A percentile compares a stretch with the other conserved stretches of the same genome.
phyloP scores from a whole-genome alignment of 2,888 invertebrate species.

The Scotopteryx bipunctaria region DNA sequence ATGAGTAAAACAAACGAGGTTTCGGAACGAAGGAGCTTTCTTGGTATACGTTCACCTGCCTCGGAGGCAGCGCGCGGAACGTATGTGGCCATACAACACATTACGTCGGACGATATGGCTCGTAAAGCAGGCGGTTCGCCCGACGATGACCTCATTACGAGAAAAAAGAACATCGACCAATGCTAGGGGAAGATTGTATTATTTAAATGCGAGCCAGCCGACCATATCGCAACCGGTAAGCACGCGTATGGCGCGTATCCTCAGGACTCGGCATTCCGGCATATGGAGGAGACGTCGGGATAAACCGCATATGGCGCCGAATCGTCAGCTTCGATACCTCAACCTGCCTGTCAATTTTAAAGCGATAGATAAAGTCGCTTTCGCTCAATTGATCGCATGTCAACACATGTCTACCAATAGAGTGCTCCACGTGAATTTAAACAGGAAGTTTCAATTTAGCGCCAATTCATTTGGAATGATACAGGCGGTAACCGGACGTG shows the following conservation, averaged over 20 bases:
- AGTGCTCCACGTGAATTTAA: slow-evolving; percentile 72
- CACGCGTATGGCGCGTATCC: slow-evolving; percentile 48
- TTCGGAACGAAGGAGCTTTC: slow-evolving; percentile 29
- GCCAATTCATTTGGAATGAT: slow-evolving; percentile 78
- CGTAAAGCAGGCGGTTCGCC: slow-evolving; percentile 59
- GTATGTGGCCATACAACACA: slow-evolving; percentile 52
- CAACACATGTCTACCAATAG: slow-evolving; percentile 71
- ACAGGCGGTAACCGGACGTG: slow-evolving; percentile 64
- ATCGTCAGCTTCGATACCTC: slow-evolving; percentile 55
- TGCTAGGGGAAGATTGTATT: slow-evolving; percentile 48
- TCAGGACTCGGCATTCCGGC: slow-evolving; percentile 45
- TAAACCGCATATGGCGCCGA: slow-evolving; percentile 63
- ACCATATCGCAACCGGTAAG: slow-evolving; percentile 49
- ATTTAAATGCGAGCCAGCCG: slow-evolving; percentile 53
- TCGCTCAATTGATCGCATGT: slow-evolving; percentile 78
- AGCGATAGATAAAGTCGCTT: slow-evolving; percentile 68
- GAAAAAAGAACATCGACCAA: slow-evolving; percentile 57
- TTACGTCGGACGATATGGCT: slow-evolving; percentile 60
- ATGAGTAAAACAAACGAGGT: slow-evolving; percentile 44
- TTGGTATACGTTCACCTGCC: slow-evolving; percentile 57
- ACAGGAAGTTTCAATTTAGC: slow-evolving; percentile 80
- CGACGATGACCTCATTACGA: slow-evolving; percentile 68
- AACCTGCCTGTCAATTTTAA: slow-evolving; percentile 62
- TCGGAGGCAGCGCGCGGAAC: slow-evolving; percentile 59
- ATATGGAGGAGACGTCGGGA: slow-evolving; percentile 59